A percentile compares a stretch with the other conserved stretches of the same genome.
Conservation (phyloP, 2,888 invertebrate genomes). For the Amphipyra tragopoginis region DNA sequence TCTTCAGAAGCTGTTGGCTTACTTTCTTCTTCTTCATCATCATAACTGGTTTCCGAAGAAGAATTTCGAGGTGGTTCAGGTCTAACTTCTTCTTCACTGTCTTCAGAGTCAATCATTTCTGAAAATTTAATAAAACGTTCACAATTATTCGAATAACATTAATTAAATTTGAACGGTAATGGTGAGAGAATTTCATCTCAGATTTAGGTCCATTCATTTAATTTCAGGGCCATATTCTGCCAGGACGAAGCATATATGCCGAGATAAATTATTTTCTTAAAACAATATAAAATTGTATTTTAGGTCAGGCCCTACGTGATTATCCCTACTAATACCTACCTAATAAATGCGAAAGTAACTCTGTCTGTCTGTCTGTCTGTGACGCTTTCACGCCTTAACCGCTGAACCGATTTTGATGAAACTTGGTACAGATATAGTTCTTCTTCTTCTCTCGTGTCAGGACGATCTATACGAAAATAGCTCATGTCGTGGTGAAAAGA, state of each 20-base stretch:
- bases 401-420: too few species aligned
- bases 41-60: conserved; percentile 76
- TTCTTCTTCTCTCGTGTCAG: too few species aligned
- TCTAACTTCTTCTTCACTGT: conserved; percentile 67
- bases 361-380: too few species aligned
- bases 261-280: not conserved
- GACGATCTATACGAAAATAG: too few species aligned
- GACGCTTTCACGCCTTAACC: too few species aligned
- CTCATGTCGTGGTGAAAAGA: too few species aligned
- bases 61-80: conserved; percentile 52
- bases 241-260: not conserved
- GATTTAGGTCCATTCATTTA: not conserved
- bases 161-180: not conserved
- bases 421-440: too few species aligned
- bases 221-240: not conserved
- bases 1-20: conserved; percentile 21
- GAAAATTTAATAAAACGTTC: not conserved
- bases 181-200: not conserved
- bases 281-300: not conserved
- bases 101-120: conserved; percentile 65
- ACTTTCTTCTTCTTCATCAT: conserved; percentile 64
- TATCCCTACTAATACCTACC: too few species aligned
- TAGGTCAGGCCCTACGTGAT: not conserved
- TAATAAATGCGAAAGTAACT: too few species aligned
- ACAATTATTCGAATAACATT: not conserved